Percentiles rank a stretch among this genome's conserved stretches.
Conservation (phyloP, 1,140 invertebrate genomes). For the Hyposmocoma kahamanoa region DNA sequence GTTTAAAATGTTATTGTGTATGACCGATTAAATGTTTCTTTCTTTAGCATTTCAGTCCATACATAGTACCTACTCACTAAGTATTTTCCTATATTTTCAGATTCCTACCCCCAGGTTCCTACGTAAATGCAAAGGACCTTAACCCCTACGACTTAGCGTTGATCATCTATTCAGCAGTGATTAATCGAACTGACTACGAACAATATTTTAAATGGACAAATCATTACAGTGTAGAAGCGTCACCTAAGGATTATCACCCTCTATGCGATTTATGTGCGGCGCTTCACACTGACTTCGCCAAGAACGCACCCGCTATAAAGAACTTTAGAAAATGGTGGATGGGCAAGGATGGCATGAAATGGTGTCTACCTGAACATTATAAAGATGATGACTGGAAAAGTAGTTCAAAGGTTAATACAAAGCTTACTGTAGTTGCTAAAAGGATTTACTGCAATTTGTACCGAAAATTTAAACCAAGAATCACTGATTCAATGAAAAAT, state of each 20-base stretch:
- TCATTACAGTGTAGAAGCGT: constrained; percentile 22
- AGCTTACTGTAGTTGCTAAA: too few relatives aligned
- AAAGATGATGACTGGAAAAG: too few relatives aligned
- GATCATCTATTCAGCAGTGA: constrained; percentile 27
- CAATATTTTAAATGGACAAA: constrained; percentile 41
- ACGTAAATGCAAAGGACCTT: constrained; percentile 33
- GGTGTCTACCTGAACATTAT: constrained; percentile 17
- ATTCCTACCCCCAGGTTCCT: constrained; percentile 46
- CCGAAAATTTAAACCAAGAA: too few relatives aligned
- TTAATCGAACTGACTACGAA: constrained; percentile 18
- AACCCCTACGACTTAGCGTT: constrained; percentile 33
- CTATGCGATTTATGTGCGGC: constrained; percentile 31
- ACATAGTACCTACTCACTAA: too few relatives aligned
- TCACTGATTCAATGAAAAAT: too few relatives aligned
- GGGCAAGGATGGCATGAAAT: constrained; percentile 20
- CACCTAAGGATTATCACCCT: constrained; percentile 13
- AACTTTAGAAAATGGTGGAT: constrained; percentile 36
- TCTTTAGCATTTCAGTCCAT: too few relatives aligned
- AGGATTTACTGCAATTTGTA: too few relatives aligned
- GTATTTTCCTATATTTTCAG: constrained; percentile 13
- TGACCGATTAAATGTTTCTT: too few relatives aligned
- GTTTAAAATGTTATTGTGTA: too few relatives aligned
- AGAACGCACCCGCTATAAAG: constrained; percentile 7
- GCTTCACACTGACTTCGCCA: constrained; percentile 12
- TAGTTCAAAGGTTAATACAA: too few relatives aligned